phyloP scores from a whole-genome alignment of 2,888 invertebrate genomes.

The Epinotia demarniana region DNA sequence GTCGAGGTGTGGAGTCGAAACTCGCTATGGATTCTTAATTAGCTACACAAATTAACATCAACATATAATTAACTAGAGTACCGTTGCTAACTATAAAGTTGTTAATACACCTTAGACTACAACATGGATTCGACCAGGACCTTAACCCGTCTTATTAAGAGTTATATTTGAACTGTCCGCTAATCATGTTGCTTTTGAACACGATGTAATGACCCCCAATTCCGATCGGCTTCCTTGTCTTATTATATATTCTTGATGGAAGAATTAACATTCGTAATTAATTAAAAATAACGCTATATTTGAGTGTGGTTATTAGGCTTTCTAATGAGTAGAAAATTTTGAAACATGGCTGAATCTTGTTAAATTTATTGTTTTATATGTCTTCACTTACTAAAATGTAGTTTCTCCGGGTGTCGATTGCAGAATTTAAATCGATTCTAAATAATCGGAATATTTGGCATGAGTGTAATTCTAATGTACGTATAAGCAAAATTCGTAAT shows the following conservation, averaged over 20 bases:
- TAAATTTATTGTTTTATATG: background rate
- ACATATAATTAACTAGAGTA: constrained; percentile 38
- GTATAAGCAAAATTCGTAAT: no score
- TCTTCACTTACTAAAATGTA: background rate
- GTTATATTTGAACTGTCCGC: background rate
- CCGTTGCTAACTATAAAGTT: constrained; percentile 29
- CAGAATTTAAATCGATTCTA: background rate
- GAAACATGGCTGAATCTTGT: background rate
- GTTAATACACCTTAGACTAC: constrained; percentile 19
- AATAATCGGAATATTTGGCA: background rate
- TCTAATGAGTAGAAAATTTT: background rate
- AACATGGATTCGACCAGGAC: background rate
- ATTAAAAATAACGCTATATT: constrained; percentile 17
- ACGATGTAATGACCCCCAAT: constrained; percentile 9
- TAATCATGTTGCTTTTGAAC: constrained; percentile 6
- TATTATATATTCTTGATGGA: constrained; percentile 29
- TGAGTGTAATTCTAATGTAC: no score
- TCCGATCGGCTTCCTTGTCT: constrained; percentile 35
- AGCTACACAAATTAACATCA: constrained; percentile 37
- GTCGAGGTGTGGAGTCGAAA: no score
- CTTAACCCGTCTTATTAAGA: constrained; percentile 2
- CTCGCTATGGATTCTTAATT: constrained; percentile 36
- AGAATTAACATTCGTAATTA: constrained; percentile 22
- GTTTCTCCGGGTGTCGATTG: background rate
- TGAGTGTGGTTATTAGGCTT: background rate